phyloP scores from a whole-genome alignment of 2,797 vertebrate genomes.

The Nannoperca obscura region DNA sequence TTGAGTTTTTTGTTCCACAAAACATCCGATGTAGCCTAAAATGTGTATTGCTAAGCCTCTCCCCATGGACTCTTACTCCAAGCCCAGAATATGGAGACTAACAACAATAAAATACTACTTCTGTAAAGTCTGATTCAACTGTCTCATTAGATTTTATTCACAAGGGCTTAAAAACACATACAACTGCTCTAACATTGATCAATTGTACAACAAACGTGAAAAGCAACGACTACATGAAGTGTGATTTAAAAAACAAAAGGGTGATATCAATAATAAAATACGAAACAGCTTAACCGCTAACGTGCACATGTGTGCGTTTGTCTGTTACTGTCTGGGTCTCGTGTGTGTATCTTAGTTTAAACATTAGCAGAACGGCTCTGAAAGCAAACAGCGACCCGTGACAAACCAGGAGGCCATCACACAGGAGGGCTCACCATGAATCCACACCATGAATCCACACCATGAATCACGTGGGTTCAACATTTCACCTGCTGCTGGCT shows the following conservation, averaged over 20 bases:
- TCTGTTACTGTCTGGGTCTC: background rate
- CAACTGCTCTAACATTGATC: too few relatives aligned
- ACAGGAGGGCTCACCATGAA: constrained; percentile 4
- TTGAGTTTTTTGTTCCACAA: background rate
- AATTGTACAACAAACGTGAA: background rate
- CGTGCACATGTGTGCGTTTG: background rate
- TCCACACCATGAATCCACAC: background rate
- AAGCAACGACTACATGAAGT: too few relatives aligned
- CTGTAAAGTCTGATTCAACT: background rate
- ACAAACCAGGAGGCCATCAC: constrained; percentile 26
- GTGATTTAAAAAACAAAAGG: background rate
- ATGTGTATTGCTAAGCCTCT: background rate
- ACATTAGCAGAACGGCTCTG: constrained; percentile 54
- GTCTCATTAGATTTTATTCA: background rate
- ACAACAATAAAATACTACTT: constrained; percentile 5
- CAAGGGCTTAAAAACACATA: background rate
- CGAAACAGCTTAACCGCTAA: background rate
- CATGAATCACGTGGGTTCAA: background rate
- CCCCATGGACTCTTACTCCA: background rate
- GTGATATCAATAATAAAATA: background rate
- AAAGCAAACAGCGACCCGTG: constrained; percentile 53
- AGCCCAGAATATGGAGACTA: background rate
- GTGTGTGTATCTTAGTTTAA: constrained; percentile 64
- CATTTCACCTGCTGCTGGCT: background rate
- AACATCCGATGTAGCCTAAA: background rate